Conservation (phyloP, 1,140 invertebrate genomes). For the Chrysopa pallens region DNA sequence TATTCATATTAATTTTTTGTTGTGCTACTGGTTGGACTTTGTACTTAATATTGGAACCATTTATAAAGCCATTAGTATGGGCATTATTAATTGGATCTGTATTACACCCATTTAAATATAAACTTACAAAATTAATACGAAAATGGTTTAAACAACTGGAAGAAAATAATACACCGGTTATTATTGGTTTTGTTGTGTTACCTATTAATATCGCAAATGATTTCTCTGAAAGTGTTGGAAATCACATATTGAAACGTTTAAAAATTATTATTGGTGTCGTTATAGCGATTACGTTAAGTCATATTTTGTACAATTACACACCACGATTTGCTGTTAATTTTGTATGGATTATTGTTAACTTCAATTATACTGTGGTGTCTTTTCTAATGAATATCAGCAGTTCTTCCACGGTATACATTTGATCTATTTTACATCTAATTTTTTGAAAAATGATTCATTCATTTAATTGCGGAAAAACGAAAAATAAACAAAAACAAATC, state of each 20-base stretch:
- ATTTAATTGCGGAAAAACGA: no score
- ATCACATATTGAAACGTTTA: constrained; percentile 35
- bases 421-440: no score
- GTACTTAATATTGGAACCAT: constrained; percentile 74
- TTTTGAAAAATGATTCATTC: no score
- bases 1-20: constrained; percentile 44
- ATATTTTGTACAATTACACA: constrained; percentile 22
- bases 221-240: constrained; percentile 50
- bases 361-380: constrained; percentile 21
- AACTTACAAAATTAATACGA: constrained; percentile 44
- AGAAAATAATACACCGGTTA: constrained; percentile 34
- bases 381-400: constrained; percentile 27
- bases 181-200: constrained; percentile 49
- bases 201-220: constrained; percentile 54
- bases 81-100: constrained; percentile 80
- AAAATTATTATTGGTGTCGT: constrained; percentile 30
- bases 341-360: constrained; percentile 23
- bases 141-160: constrained; percentile 51
- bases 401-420: constrained; percentile 22
- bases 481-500: no score
- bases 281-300: constrained; percentile 20
- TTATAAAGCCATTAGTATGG: constrained; percentile 85
- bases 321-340: constrained; percentile 30
- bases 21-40: constrained; percentile 55
- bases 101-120: constrained; percentile 73